These are phyloP conservation scores for Misgurnus anguillicaudatus DNA, from an alignment of 2,113 vertebrate species.

Conservation along the genomic window DNA sequence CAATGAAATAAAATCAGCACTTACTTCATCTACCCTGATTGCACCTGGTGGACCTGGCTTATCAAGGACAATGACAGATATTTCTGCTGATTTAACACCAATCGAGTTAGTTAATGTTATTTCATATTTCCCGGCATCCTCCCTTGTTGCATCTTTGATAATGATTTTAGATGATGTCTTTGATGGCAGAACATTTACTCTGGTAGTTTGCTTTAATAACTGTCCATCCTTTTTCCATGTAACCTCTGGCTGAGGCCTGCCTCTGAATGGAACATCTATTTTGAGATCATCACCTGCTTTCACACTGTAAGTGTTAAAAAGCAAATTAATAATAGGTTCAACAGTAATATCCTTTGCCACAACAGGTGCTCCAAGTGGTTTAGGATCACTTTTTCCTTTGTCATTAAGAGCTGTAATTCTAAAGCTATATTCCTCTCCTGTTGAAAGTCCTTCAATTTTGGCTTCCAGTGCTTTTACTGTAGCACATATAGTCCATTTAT, in stretches of 20 bases:
- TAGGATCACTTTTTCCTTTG: constrained; percentile 95
- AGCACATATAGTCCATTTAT: constrained; percentile 90
- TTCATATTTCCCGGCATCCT: constrained; percentile 93
- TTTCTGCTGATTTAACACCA: constrained; percentile 79
- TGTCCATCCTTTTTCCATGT: constrained; percentile 92
- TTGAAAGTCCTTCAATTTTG: constrained; percentile 83
- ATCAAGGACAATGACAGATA: constrained; percentile 89
- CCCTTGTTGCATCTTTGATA: constrained; percentile 91
- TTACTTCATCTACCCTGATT: constrained; percentile 89
- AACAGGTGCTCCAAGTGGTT: constrained; percentile 88
- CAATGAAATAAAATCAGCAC: constrained; percentile 86
- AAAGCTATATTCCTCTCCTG: constrained; percentile 94
- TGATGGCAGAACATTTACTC: constrained; percentile 89
- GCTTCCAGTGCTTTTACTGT: constrained; percentile 92
- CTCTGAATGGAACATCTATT: constrained; percentile 92
- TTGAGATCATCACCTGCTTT: constrained; percentile 95
- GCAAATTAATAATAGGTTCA: constrained; percentile 85
- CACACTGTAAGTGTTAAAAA: constrained; percentile 90
- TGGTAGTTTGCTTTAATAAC: constrained; percentile 88
- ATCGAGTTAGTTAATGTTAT: constrained; percentile 85
- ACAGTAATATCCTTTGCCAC: constrained; percentile 91
- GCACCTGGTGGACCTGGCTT: constrained; percentile 90
- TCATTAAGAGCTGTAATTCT: constrained; percentile 92
- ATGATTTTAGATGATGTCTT: constrained; percentile 84
- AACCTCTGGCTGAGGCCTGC: constrained; percentile 85